Percentiles rank a stretch among this genome's conserved stretches.
These are phyloP conservation scores for Albula glossodonta DNA, from an alignment of 2,113 vertebrate genomes.

Conservation along the genomic window DNA sequence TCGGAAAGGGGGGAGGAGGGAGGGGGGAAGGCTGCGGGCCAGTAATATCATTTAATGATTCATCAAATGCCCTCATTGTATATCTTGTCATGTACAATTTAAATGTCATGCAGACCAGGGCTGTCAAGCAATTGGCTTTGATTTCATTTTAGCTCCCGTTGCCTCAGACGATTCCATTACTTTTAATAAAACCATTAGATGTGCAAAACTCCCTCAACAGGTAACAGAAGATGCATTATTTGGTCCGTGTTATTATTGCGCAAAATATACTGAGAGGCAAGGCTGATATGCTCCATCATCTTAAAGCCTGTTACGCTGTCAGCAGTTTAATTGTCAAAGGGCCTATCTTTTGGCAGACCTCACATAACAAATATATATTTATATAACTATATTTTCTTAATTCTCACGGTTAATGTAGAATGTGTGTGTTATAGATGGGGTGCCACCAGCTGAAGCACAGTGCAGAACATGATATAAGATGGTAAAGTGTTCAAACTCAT, in stretches of 20 bases:
- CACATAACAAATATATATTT: neutral
- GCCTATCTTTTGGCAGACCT: neutral
- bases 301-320: neutral
- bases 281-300: neutral
- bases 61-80: slow-evolving; percentile 34
- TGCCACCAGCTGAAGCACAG: neutral
- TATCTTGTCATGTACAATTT: slow-evolving; percentile 27
- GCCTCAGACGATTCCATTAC: slow-evolving; percentile 15
- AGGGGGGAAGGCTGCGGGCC: neutral
- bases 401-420: neutral
- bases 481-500: neutral
- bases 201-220: neutral
- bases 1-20: neutral
- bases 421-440: neutral
- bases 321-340: neutral
- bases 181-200: slow-evolving; percentile 29
- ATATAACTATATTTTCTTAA: neutral
- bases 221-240: neutral
- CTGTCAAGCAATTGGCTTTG: slow-evolving; percentile 10
- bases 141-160: slow-evolving; percentile 29
- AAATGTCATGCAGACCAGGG: slow-evolving; percentile 27
- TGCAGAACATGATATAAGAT: neutral
- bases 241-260: neutral
- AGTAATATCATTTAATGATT: slow-evolving; percentile 30
- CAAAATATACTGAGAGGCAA: neutral